Evolutionary conservation across 35 echinoderm and acorn worm genomes (phyloP).

Genomic region (Hemicentrotus pulcherrimus): DNA sequence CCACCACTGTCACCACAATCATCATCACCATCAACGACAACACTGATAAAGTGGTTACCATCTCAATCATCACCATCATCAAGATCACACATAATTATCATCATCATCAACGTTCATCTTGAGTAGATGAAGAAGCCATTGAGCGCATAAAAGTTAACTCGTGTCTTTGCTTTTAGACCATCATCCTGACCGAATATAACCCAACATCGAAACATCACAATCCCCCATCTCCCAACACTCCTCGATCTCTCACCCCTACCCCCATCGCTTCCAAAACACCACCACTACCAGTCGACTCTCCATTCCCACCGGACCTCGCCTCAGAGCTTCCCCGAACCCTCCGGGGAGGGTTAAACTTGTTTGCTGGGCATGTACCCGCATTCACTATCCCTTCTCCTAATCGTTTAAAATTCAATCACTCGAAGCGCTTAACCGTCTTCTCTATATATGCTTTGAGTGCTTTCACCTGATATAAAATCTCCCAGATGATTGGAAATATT

Average conservation of each 20-base stretch:
- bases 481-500: constrained; percentile 24
- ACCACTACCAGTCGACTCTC: not conserved
- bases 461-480: constrained; percentile 21
- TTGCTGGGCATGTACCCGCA: constrained; percentile 22
- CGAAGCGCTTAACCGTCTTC: not conserved
- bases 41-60: not conserved
- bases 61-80: not conserved
- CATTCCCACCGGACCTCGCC: not conserved
- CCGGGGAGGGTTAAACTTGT: constrained; percentile 13
- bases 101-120: not conserved
- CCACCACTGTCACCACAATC: not conserved
- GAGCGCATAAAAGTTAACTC: not conserved
- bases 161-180: not conserved
- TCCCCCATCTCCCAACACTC: not conserved
- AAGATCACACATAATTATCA: not conserved
- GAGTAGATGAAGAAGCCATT: not conserved
- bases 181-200: not conserved
- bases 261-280: not conserved
- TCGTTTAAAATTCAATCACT: constrained; percentile 48
- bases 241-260: not conserved
- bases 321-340: not conserved
- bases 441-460: not conserved
- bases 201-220: constrained; percentile 11
- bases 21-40: not conserved
- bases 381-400: not conserved